A percentile compares a stretch with the other conserved stretches of the same genome.
Evolutionary conservation across 2,797 vertebrate species (phyloP).

Genomic region (Otolemur crassicaudatus): DNA sequence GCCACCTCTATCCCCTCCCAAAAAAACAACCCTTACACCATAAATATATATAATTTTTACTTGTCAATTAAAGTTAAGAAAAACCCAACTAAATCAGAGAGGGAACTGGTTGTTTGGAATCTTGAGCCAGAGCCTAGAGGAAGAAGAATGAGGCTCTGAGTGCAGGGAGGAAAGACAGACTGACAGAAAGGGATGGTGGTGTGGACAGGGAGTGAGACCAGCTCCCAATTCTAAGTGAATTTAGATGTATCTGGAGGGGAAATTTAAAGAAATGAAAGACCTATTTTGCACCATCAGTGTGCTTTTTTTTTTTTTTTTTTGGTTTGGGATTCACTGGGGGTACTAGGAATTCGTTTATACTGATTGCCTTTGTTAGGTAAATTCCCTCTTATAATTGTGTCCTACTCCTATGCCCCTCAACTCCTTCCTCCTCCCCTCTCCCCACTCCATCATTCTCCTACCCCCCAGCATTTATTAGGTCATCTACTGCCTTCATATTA

Average conservation of each 20-base stretch:
- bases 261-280: neutral
- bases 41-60: neutral
- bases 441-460: no score
- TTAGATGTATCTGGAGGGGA: neutral
- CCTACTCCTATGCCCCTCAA: no score
- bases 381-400: no score
- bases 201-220: neutral
- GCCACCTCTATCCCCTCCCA: neutral
- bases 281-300: neutral
- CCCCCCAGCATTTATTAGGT: no score
- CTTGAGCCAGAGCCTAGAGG: neutral
- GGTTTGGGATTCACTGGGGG: no score
- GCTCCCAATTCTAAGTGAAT: neutral
- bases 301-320: neutral
- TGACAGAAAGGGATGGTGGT: neutral
- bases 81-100: neutral
- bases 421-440: no score
- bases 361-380: no score
- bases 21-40: neutral
- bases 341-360: no score
- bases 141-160: neutral
- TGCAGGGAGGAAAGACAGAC: neutral
- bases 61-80: neutral
- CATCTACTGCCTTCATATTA: no score
- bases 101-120: neutral